Percentiles rank a stretch among this genome's conserved stretches.
Evolutionary conservation across 2,888 invertebrate genomes (phyloP).

Genomic region (Dorcus parallelipipedus): DNA sequence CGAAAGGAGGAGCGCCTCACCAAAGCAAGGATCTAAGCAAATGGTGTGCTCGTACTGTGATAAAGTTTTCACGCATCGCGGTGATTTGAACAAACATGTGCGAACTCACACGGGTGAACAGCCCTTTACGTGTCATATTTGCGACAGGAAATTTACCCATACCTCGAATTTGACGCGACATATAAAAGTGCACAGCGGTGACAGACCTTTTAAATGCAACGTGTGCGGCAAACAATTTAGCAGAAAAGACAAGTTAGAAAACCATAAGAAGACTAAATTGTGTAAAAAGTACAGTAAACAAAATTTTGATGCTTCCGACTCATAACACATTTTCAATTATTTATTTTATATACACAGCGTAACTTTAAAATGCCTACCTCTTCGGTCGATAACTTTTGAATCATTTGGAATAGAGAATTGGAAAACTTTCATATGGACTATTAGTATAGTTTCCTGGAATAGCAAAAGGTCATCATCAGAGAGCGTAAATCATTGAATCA

Average conservation of each 20-base stretch:
- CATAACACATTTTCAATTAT: not conserved
- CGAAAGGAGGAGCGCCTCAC: not conserved
- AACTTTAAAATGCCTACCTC: no score
- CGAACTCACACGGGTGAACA: slow-evolving; percentile 45
- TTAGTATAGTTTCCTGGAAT: no score
- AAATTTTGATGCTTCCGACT: not conserved
- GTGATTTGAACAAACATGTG: slow-evolving; percentile 45
- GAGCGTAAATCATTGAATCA: no score
- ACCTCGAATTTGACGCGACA: slow-evolving; percentile 73
- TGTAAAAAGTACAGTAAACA: slow-evolving; percentile 26
- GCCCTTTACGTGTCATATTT: slow-evolving; percentile 40
- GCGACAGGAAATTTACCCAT: slow-evolving; percentile 41
- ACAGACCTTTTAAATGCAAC: slow-evolving; percentile 60
- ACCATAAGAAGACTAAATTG: slow-evolving; percentile 38
- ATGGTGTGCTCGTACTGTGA: slow-evolving; percentile 37
- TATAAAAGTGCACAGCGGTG: slow-evolving; percentile 71
- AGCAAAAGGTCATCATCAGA: no score
- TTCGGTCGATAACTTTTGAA: no score
- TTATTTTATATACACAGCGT: no score
- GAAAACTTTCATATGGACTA: no score
- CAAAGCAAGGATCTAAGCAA: not conserved
- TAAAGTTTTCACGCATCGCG: slow-evolving; percentile 43
- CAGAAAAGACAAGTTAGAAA: slow-evolving; percentile 43
- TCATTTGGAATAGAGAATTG: no score
- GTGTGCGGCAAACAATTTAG: slow-evolving; percentile 42